phyloP scores from a whole-genome alignment of 2,888 invertebrate species.

The Pherbina coryleti region DNA sequence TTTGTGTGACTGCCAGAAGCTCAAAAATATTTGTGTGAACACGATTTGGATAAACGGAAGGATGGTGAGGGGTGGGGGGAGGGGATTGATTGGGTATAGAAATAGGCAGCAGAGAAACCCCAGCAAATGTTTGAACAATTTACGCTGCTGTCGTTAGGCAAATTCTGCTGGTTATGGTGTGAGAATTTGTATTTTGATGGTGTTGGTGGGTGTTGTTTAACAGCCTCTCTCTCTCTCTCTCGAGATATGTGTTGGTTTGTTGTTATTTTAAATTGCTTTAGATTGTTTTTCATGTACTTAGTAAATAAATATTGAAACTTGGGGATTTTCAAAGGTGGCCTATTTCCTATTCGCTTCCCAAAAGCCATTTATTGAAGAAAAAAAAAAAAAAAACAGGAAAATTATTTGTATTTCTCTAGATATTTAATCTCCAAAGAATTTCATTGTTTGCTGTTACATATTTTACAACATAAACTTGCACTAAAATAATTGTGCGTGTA shows the following conservation, averaged over 20 bases:
- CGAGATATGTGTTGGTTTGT: no score
- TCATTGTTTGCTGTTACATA: no score
- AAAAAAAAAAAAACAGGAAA: not conserved
- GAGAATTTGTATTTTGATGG: not conserved
- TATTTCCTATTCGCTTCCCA: not conserved
- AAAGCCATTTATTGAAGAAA: not conserved
- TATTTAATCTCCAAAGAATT: no score
- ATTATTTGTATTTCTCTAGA: no score
- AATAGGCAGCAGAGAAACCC: not conserved
- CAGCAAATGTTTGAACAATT: not conserved
- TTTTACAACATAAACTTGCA: no score
- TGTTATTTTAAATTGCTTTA: not conserved
- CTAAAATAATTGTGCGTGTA: no score
- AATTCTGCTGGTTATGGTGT: not conserved
- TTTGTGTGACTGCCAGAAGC: not conserved
- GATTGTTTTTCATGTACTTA: slow-evolving; percentile 1
- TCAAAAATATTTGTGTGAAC: slow-evolving; percentile 12
- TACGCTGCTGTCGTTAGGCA: not conserved
- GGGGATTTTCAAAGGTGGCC: no score
- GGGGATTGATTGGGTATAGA: not conserved
- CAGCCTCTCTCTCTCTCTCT: no score
- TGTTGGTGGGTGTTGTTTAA: not conserved
- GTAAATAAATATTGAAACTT: not conserved
- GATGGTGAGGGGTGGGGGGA: not conserved
- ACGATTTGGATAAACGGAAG: not conserved